Evolutionary conservation across 1,140 invertebrate species (phyloP).

Genomic region (Drosophila sturtevanti): DNA sequence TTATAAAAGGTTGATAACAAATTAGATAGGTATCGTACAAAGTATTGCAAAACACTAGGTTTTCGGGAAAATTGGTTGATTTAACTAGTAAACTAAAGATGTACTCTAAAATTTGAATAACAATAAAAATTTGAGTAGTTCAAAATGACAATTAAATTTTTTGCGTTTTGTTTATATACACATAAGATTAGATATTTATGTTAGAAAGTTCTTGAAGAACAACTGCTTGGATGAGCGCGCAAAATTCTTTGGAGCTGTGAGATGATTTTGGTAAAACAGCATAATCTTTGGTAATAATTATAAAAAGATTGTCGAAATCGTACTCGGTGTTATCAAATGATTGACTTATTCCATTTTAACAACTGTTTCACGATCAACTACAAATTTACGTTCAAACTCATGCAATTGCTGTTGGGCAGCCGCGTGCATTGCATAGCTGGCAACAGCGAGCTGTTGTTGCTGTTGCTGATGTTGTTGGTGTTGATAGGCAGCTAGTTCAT

Average conservation of each 20-base stretch:
- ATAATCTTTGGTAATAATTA: slow-evolving; percentile 65
- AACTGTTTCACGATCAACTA: slow-evolving; percentile 68
- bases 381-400: slow-evolving; percentile 68
- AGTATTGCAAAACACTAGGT: slow-evolving; percentile 11
- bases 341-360: slow-evolving; percentile 73
- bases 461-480: slow-evolving; percentile 55
- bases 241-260: slow-evolving; percentile 77
- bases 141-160: slow-evolving; percentile 46
- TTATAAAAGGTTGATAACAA: slow-evolving; percentile 54
- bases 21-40: slow-evolving; percentile 19
- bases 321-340: not conserved
- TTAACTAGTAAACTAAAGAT: slow-evolving; percentile 34
- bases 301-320: not conserved
- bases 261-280: slow-evolving; percentile 62
- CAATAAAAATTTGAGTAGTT: slow-evolving; percentile 69
- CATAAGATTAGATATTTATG: slow-evolving; percentile 11
- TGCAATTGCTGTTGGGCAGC: slow-evolving; percentile 63
- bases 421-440: slow-evolving; percentile 61
- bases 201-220: slow-evolving; percentile 63
- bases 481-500: slow-evolving; percentile 63
- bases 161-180: slow-evolving; percentile 62
- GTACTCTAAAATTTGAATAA: slow-evolving; percentile 51
- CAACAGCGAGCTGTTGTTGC: slow-evolving; percentile 58
- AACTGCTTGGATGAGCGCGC: slow-evolving; percentile 46
- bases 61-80: not conserved